Evolutionary conservation across 2,888 invertebrate species (phyloP), one percentile per base, ranked within the genome.

Genomic region (Camponotus fellah): DNA sequence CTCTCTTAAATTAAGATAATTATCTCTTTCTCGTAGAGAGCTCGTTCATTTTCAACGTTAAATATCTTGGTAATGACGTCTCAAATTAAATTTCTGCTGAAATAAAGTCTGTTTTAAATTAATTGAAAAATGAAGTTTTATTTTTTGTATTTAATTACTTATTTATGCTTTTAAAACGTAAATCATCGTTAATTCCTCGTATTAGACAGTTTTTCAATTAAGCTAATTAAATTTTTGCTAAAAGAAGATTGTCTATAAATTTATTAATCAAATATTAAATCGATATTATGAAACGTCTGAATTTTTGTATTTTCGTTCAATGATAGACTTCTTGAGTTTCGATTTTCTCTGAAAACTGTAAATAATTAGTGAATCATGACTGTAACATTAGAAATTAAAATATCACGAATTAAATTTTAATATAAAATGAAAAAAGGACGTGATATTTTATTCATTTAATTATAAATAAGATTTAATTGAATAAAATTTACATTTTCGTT

Each of bases 191-290:
- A 79, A 79, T 79, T 79, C 58, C 43, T 58, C 17, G 43, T 79
- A 71, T 80, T 80, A 80, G 71, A 79, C 71, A 71, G 72, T 60
- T 46, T 46, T 4, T 34, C 71, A 80, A 72, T 72, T 80, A 80
- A 60, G 71, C 43, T 46, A 71, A 79, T 60, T 79, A 79, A 58
- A 79, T 79, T 79, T 58, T 80, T 80, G 21, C 43, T 37, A 46
- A 60, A 34, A 34, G 21, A 46, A 62, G 46, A 72, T 46, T 9
- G 26, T 71, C 34, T 34, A 43, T 14, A 32, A 69, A 56, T 9
- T 77, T 17, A 26, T 56, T 77, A 68, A 76, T 56, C n/a, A 26
- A n/a, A 9, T 32, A 56, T 9, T 26, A 66, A 40, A 69, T 58
- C 58, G 43, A 60, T 60, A 46, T 34, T 46, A 9, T 43, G 8